These are phyloP conservation scores for Conger conger DNA, from an alignment of 2,113 vertebrate species.

Conservation along the genomic window DNA sequence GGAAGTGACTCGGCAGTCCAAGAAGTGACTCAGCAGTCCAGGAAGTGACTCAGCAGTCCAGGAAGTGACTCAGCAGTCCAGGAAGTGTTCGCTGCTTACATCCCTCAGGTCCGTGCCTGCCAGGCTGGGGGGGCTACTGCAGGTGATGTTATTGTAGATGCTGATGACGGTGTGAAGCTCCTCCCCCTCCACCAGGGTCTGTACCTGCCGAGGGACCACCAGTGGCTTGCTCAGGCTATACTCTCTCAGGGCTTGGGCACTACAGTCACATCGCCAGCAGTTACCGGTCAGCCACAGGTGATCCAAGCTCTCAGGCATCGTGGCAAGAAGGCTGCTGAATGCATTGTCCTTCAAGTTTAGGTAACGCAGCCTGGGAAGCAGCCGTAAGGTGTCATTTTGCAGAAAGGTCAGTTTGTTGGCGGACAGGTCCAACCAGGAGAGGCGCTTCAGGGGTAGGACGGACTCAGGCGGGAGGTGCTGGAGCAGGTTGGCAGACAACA, in stretches of 20 bases:
- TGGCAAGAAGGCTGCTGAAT: slow-evolving; percentile 66
- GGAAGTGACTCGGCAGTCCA: too few species aligned
- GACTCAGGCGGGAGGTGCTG: slow-evolving; percentile 62
- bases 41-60: too few species aligned
- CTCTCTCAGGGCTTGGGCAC: slow-evolving; percentile 71
- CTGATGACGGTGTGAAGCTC: slow-evolving; percentile 72
- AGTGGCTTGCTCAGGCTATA: slow-evolving; percentile 72
- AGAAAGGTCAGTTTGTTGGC: slow-evolving; percentile 71
- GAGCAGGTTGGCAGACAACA: slow-evolving; percentile 82
- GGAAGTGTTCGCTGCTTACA: slow-evolving; percentile 69
- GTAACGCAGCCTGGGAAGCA: slow-evolving; percentile 76
- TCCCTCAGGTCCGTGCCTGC: slow-evolving; percentile 84
- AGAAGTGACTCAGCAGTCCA: too few species aligned
- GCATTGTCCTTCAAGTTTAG: slow-evolving; percentile 82
- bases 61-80: slow-evolving; percentile 71
- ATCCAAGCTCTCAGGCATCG: slow-evolving; percentile 70
- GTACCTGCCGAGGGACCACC: slow-evolving; percentile 79
- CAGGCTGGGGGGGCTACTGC: slow-evolving; percentile 68
- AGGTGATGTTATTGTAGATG: slow-evolving; percentile 91
- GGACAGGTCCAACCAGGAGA: slow-evolving; percentile 81
- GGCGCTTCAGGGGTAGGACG: slow-evolving; percentile 65
- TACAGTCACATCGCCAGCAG: slow-evolving; percentile 86
- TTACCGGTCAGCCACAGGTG: slow-evolving; percentile 90
- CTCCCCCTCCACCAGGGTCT: slow-evolving; percentile 78
- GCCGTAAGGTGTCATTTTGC: slow-evolving; percentile 64